Evolutionary conservation across 2,888 invertebrate genomes (phyloP).

Genomic region (Brachynemurus nebulosus): DNA sequence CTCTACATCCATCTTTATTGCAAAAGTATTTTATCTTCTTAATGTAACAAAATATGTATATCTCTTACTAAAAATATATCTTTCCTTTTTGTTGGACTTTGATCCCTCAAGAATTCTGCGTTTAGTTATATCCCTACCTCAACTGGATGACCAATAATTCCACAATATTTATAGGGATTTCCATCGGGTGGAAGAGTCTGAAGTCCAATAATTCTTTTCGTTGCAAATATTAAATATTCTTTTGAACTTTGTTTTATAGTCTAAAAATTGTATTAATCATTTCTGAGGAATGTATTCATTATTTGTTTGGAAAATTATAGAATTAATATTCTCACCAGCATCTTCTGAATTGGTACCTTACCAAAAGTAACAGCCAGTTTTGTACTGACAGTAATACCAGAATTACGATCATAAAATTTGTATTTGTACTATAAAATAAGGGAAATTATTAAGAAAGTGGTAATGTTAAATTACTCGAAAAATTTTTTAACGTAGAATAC

Average conservation of each 20-base stretch:
- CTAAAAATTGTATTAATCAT: too few species aligned
- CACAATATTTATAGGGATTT: constrained; percentile 54
- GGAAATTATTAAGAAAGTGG: not conserved
- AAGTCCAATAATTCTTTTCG: constrained; percentile 49
- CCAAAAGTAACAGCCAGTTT: constrained; percentile 55
- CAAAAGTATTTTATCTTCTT: too few species aligned
- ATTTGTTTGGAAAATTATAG: not conserved
- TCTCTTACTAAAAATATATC: too few species aligned
- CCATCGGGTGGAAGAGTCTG: constrained; percentile 58
- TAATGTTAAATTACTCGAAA: not conserved
- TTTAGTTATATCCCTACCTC: too few species aligned
- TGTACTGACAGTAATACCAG: constrained; percentile 50
- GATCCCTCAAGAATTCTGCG: too few species aligned
- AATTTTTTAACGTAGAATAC: too few species aligned
- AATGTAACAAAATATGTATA: too few species aligned
- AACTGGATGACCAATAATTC: constrained; percentile 48
- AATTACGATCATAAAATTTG: constrained; percentile 47
- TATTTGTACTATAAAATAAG: constrained; percentile 44
- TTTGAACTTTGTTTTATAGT: too few species aligned
- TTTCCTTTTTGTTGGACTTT: too few species aligned
- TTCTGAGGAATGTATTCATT: too few species aligned
- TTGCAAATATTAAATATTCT: constrained; percentile 46
- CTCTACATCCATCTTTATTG: too few species aligned
- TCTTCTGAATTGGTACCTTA: constrained; percentile 37
- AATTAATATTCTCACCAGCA: constrained; percentile 26